Percentiles rank a stretch among this genome's conserved stretches.
phyloP scores from a whole-genome alignment of 1,140 invertebrate genomes.

The Akabosia matsudoensis region DNA sequence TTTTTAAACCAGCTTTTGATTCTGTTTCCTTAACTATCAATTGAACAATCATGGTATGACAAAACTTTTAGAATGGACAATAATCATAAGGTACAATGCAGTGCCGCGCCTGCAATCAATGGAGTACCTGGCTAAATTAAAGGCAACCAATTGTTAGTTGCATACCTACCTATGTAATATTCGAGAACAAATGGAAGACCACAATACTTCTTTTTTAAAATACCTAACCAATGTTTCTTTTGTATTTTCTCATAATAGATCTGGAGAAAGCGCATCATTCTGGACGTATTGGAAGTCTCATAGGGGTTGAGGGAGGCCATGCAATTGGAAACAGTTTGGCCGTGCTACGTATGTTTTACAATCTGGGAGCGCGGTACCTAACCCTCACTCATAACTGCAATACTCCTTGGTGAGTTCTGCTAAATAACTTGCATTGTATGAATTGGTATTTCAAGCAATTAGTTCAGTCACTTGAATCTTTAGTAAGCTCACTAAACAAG shows the following conservation, averaged over 20 bases:
- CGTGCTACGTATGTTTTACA: conserved; percentile 54
- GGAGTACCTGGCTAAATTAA: too few relatives aligned
- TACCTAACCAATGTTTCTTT: background rate
- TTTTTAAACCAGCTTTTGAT: too few relatives aligned
- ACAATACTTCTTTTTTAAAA: too few relatives aligned
- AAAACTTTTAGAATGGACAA: too few relatives aligned
- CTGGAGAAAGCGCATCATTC: conserved; percentile 52
- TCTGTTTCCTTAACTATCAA: too few relatives aligned
- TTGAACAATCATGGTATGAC: too few relatives aligned
- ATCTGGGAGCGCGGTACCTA: conserved; percentile 55
- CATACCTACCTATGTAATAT: too few relatives aligned
- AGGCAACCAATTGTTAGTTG: too few relatives aligned
- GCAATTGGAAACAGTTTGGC: conserved; percentile 55
- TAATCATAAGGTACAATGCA: too few relatives aligned
- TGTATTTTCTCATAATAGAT: conserved; percentile 49
- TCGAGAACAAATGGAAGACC: too few relatives aligned
- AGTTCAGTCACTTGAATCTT: background rate
- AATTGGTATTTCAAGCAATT: background rate
- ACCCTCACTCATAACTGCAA: conserved; percentile 57
- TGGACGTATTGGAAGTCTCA: conserved; percentile 54
- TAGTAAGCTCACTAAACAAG: too few relatives aligned
- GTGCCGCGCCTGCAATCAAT: too few relatives aligned
- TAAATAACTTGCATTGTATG: background rate
- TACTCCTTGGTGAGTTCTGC: conserved; percentile 54
- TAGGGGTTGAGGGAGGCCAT: conserved; percentile 59